A percentile compares a stretch with the other conserved stretches of the same genome.
Evolutionary conservation across 2,888 invertebrate species (phyloP).

Genomic region (Cantharis nigra): DNA sequence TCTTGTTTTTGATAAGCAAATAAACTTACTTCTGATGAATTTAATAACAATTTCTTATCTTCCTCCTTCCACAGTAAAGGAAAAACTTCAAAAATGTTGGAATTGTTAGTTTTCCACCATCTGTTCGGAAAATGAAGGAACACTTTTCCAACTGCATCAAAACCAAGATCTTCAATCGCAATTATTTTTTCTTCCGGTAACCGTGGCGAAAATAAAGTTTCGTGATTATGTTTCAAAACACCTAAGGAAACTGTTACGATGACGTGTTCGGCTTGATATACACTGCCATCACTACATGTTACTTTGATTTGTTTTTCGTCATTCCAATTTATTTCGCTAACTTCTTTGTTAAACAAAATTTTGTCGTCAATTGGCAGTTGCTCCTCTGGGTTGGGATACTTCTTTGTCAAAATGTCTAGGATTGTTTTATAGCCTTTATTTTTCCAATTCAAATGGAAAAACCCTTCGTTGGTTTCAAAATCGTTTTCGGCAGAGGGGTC

Average conservation of each 20-base stretch:
- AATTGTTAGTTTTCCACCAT: slow-evolving; percentile 60
- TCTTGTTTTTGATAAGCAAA: no score
- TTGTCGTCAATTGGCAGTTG: slow-evolving; percentile 44
- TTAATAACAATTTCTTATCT: slow-evolving; percentile 40
- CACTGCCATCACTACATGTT: background rate
- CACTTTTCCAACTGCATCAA: slow-evolving; percentile 69
- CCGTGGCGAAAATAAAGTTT: background rate
- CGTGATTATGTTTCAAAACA: background rate
- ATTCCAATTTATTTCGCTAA: slow-evolving; percentile 41
- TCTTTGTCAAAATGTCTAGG: slow-evolving; percentile 65
- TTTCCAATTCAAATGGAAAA: slow-evolving; percentile 67
- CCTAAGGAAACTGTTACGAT: background rate
- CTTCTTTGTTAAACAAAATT: slow-evolving; percentile 45
- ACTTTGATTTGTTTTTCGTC: background rate
- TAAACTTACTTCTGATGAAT: background rate
- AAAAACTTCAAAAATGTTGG: slow-evolving; percentile 48
- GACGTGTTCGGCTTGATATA: background rate
- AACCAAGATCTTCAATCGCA: slow-evolving; percentile 60
- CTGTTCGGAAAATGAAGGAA: slow-evolving; percentile 61
- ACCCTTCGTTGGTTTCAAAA: slow-evolving; percentile 53
- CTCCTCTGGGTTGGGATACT: slow-evolving; percentile 41
- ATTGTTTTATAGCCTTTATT: slow-evolving; percentile 69
- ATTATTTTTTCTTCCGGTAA: slow-evolving; percentile 18
- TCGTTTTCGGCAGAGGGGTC: slow-evolving; percentile 70
- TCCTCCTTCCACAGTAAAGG: slow-evolving; percentile 59